Conservation (phyloP, 2,113 vertebrate species). For the Numenius arquata region DNA sequence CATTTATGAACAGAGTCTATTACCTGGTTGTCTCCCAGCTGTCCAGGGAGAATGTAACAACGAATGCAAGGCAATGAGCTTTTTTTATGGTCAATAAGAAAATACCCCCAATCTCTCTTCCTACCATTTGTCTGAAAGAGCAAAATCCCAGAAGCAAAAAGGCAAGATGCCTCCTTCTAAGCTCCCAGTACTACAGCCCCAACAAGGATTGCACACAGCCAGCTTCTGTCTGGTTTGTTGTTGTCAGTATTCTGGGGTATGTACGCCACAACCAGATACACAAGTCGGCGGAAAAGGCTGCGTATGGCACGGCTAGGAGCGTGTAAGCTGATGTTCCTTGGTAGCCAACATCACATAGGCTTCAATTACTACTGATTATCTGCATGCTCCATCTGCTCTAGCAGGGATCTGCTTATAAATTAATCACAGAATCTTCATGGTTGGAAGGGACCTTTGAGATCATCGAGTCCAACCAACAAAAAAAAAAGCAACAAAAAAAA, state of each 20-base stretch:
- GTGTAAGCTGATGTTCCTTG: neutral
- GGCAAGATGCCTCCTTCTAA: neutral
- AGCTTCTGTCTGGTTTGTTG: neutral
- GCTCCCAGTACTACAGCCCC: accelerated
- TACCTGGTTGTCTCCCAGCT: neutral
- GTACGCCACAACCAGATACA: neutral
- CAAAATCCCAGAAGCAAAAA: neutral
- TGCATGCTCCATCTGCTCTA: neutral
- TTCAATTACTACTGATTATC: neutral
- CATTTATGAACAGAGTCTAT: neutral
- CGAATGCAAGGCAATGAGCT: neutral
- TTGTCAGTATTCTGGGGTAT: neutral
- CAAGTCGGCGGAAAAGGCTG: neutral
- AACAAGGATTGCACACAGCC: neutral
- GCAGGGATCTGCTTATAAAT: neutral
- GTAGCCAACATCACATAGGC: neutral
- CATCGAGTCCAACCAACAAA: no score
- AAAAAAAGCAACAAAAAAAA: no score
- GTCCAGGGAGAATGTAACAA: no score
- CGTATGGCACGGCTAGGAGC: neutral
- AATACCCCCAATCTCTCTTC: neutral
- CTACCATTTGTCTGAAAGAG: neutral
- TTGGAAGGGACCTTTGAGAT: no score
- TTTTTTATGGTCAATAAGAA: neutral
- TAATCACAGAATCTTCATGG: no score